These are phyloP conservation scores for Phanerotoma sp. DNA, from an alignment of 2,888 invertebrate genomes.

Conservation along the genomic window DNA sequence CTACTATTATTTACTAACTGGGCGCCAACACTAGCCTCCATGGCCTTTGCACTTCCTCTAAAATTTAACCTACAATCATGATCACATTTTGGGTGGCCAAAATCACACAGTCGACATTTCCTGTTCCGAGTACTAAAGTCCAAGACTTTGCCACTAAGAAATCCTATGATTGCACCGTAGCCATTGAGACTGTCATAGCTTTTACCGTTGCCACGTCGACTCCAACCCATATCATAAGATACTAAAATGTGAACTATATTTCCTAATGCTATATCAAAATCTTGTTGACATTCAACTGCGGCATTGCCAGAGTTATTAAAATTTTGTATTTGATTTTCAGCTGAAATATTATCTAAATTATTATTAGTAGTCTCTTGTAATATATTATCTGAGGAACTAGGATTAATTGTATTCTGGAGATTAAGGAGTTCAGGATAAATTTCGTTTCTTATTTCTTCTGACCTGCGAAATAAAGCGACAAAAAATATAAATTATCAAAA, in stretches of 20 bases:
- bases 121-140: neutral
- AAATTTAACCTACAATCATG: neutral
- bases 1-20: neutral
- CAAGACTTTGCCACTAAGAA: neutral
- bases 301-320: slow-evolving; percentile 15
- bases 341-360: too few relatives aligned
- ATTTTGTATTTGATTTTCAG: too few relatives aligned
- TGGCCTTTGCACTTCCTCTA: neutral
- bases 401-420: too few relatives aligned
- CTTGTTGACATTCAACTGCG: too few relatives aligned
- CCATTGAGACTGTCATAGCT: neutral
- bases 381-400: too few relatives aligned
- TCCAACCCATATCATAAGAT: slow-evolving; percentile 2
- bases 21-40: neutral
- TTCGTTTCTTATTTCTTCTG: too few relatives aligned
- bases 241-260: slow-evolving; percentile 10
- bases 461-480: too few relatives aligned
- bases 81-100: neutral
- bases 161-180: neutral
- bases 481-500: too few relatives aligned
- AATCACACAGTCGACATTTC: neutral
- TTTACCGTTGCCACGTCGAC: slow-evolving; percentile 12
- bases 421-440: too few relatives aligned
- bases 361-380: too few relatives aligned
- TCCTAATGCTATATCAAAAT: too few relatives aligned